Evolutionary conservation across 2,797 vertebrate species (phyloP), one percentile per base, ranked within the genome.

Genomic region (Poecile montanus): DNA sequence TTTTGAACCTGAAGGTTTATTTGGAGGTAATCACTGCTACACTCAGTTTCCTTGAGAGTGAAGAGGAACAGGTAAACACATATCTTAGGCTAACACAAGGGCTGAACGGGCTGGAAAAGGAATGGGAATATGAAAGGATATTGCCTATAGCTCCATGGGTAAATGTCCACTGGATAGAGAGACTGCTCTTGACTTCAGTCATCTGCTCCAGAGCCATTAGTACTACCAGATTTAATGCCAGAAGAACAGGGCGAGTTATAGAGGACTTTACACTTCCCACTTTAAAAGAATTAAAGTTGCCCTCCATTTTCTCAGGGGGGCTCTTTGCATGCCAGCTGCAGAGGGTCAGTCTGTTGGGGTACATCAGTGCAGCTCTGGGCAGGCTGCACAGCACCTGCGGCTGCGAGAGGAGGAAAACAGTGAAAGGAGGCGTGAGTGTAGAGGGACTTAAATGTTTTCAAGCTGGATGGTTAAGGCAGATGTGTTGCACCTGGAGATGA

Each of bases 341-440:
- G 27, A 50, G 6, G 13, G 9, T 45, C 23, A 48, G 18, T 20
- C 27, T 62, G 22, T 21, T 10, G 14, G 38, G 34, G 7, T 29
- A 20, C 18, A 16, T 11, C 47, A 30, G 7, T 34, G 60, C n/a
- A 68, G 34, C 27, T 81, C 65, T 18, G 26, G 45, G 13, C 45
- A 53, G 1, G 0, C 20, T 44, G 56, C 61, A 66, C 16, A 23
- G 36, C 7, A 8, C 25, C 20, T 48, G 30, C 21, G 34, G 7
- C 29, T 94, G 61, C 47, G 58, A 81, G 73, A 61, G 8, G 4
- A 74, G 66, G 8, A 51, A 51, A 85, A 34, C 0, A 40, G 56
- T 18, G 47, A 66, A 58, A 78, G n/a, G 16, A 70, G 11, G 3
- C 0, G 0, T 7, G 20, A 78, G 16, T 3, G 9, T 10, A 61